Evolutionary conservation across 1,140 invertebrate genomes (phyloP), one percentile per base, ranked within the genome.

Genomic region (Saccostrea echinata): DNA sequence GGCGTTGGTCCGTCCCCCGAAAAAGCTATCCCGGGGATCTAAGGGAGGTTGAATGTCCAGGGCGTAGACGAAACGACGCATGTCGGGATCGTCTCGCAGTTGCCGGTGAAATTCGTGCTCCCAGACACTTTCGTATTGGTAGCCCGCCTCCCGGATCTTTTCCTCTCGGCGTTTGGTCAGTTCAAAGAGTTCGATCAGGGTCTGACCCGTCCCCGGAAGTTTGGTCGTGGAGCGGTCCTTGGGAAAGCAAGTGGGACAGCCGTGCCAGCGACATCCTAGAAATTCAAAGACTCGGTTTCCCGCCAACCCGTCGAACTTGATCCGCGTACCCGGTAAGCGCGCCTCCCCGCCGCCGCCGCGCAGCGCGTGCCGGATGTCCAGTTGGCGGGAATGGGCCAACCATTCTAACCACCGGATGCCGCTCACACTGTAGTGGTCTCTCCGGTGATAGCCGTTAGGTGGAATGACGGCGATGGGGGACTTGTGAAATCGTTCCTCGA

Each of bases 351-450:
- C 35, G 35, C 35, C 35, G 35, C 35, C 86, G 30, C 84, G 84
- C 21, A 88, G 64, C 1, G 83, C 86, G 71, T 88, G 86, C 16
- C 35, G 61, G 21, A 88, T 88, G 57, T 84, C 12, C 2, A 80
- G 1, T 12, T 53, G 81, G 18, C 57, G 18, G 11, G 21, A 13
- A 61, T 85, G 61, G 83, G 81, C 84, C 11, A 16, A 24, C 84
- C 84, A 86, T 27, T 85, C 83, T 51, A 88, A 43, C 86, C 86
- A 88, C 18, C 51, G 21, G 18, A 86, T 86, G 0, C 76, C 61
- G 21, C 9, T 24, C n/a, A 57, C 81, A 21, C 86, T 88, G 68
- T 80, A 88, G 24, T 71, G 33, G 24, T 88, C 64, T n/a, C 85
- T 11, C 2, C 24, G 21, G 16, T 12, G 16, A 33, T 88, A 88